Evolutionary conservation across 2,888 invertebrate species (phyloP).

Genomic region (Cerastoderma edule): DNA sequence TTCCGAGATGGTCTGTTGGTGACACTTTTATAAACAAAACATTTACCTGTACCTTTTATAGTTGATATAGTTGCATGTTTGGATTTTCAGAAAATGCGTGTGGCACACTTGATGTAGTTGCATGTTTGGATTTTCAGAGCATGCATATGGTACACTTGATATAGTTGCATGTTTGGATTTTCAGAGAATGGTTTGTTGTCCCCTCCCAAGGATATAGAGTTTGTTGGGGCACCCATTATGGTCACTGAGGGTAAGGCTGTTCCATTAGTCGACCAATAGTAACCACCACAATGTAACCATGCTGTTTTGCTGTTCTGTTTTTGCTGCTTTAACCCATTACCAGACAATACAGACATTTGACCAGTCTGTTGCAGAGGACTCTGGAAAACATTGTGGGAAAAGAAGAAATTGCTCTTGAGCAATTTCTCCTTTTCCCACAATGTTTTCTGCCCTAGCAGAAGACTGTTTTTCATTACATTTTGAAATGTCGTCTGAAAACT

Average conservation of each 20-base stretch:
- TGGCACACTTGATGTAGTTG: slow-evolving; percentile 3
- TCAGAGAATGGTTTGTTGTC: slow-evolving; percentile 75
- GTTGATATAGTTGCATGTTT: slow-evolving; percentile 6
- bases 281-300: neutral
- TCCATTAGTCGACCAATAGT: slow-evolving; percentile 16
- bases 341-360: too few species aligned
- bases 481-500: too few species aligned
- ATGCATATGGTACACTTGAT: neutral
- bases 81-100: neutral
- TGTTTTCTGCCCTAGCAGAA: too few species aligned
- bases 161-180: slow-evolving; percentile 44
- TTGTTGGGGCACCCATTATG: slow-evolving; percentile 68
- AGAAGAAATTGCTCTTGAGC: too few species aligned
- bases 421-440: too few species aligned
- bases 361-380: too few species aligned
- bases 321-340: neutral
- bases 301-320: neutral
- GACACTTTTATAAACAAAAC: too few species aligned
- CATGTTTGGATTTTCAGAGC: neutral
- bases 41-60: neutral
- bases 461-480: too few species aligned
- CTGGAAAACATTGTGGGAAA: too few species aligned
- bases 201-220: slow-evolving; percentile 66
- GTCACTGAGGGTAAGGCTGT: slow-evolving; percentile 74
- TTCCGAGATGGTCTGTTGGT: too few species aligned